Conservation (phyloP, 2,888 invertebrate genomes). For the Mythimna lalbum region DNA sequence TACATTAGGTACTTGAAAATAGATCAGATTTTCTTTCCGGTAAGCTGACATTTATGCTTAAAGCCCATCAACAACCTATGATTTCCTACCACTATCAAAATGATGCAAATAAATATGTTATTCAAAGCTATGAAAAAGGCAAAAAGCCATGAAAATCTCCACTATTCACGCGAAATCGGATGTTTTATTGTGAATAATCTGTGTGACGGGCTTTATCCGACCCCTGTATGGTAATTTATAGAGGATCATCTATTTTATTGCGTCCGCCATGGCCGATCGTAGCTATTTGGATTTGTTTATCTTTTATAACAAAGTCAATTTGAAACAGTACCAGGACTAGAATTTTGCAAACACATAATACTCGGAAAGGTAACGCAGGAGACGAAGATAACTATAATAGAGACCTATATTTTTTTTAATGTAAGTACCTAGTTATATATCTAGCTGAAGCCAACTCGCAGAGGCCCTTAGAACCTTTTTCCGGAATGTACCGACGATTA, state of each 20-base stretch:
- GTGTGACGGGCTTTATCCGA: slow-evolving; percentile 52
- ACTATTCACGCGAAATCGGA: slow-evolving; percentile 48
- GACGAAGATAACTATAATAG: background rate
- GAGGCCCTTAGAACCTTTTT: too few species aligned
- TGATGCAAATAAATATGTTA: slow-evolving; percentile 4
- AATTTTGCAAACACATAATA: background rate
- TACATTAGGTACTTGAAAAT: too few species aligned
- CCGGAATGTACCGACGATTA: too few species aligned
- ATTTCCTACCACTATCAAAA: background rate
- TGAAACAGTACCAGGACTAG: slow-evolving; percentile 13
- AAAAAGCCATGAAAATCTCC: slow-evolving; percentile 20
- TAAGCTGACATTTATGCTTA: too few species aligned
- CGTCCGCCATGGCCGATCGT: slow-evolving; percentile 36
- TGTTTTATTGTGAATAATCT: slow-evolving; percentile 60
- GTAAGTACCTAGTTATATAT: too few species aligned
- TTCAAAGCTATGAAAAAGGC: background rate
- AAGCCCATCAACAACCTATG: background rate
- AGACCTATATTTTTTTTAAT: too few species aligned
- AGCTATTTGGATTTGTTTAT: slow-evolving; percentile 46
- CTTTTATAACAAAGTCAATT: slow-evolving; percentile 27
- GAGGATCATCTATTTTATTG: slow-evolving; percentile 59
- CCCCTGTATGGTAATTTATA: slow-evolving; percentile 54
- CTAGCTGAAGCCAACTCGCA: too few species aligned
- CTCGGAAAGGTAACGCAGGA: background rate
- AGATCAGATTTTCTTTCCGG: too few species aligned